Evolutionary conservation across 1,140 invertebrate genomes (phyloP).

Genomic region (Euura lappo): DNA sequence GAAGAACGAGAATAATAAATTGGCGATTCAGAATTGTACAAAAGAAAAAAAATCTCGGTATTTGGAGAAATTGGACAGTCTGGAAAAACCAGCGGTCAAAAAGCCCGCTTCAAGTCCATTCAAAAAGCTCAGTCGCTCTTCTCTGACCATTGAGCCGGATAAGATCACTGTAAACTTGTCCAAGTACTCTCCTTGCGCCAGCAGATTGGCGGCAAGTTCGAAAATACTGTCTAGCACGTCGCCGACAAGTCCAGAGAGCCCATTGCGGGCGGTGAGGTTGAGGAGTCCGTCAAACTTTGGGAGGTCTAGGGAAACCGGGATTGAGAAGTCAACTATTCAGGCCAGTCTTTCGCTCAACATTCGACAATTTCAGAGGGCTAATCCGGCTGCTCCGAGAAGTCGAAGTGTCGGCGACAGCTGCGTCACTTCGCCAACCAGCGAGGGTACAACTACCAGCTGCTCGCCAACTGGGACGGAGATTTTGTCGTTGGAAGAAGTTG

Average conservation of each 20-base stretch:
- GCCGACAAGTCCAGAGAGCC: conserved; percentile 44
- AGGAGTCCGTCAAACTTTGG: conserved; percentile 41
- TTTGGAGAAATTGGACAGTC: too few species aligned
- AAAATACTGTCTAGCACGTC: conserved; percentile 52
- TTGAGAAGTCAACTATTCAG: conserved; percentile 37
- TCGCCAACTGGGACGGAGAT: conserved; percentile 49
- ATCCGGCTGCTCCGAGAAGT: conserved; percentile 38
- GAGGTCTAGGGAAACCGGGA: background rate
- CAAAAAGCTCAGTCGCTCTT: conserved; percentile 51
- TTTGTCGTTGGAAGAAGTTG: conserved; percentile 44
- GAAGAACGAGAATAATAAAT: background rate
- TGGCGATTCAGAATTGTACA: too few species aligned
- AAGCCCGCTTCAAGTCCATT: conserved; percentile 44
- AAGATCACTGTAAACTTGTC: conserved; percentile 52
- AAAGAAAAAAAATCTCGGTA: conserved; percentile 14
- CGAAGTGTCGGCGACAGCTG: conserved; percentile 49
- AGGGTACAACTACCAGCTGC: conserved; percentile 49
- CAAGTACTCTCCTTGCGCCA: conserved; percentile 58
- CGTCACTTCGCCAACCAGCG: conserved; percentile 50
- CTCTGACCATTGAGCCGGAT: conserved; percentile 47
- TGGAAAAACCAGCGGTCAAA: conserved; percentile 6
- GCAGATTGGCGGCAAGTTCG: conserved; percentile 53
- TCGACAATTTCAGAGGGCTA: conserved; percentile 40
- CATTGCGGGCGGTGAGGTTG: conserved; percentile 43
- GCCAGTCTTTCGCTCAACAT: conserved; percentile 44